phyloP scores from a whole-genome alignment of 2,797 vertebrate genomes.

The Danionella dracula region DNA sequence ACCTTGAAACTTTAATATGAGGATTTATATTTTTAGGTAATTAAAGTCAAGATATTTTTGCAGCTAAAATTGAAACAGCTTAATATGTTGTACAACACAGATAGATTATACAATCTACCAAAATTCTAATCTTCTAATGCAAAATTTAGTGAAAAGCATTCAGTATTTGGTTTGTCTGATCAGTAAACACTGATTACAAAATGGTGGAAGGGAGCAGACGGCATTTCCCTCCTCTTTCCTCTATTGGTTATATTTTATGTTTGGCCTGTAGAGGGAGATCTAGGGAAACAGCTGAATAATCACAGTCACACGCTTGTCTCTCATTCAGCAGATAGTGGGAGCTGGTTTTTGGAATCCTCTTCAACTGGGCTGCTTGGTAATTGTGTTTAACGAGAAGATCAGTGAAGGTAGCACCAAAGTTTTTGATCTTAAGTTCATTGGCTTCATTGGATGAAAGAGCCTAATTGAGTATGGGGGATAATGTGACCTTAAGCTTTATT shows the following conservation, averaged over 20 bases:
- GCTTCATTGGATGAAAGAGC: too few species aligned
- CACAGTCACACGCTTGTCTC: slow-evolving; percentile 21
- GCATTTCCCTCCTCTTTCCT: slow-evolving; percentile 61
- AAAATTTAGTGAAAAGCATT: slow-evolving; percentile 59
- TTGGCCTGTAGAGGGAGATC: slow-evolving; percentile 81
- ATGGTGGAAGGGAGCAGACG: slow-evolving; percentile 80
- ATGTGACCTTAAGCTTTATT: background rate
- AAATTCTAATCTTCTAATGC: slow-evolving; percentile 50
- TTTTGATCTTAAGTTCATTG: background rate
- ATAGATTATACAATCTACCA: slow-evolving; percentile 29
- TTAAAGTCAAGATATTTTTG: background rate
- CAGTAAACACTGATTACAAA: slow-evolving; percentile 86
- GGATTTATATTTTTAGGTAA: too few species aligned
- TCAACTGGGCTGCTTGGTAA: background rate
- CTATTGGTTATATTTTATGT: slow-evolving; percentile 66
- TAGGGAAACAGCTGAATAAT: slow-evolving; percentile 41
- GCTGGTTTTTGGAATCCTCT: background rate
- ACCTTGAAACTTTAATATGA: too few species aligned
- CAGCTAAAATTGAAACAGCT: background rate
- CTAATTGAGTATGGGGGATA: background rate
- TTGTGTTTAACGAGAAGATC: background rate
- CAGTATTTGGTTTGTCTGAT: slow-evolving; percentile 61
- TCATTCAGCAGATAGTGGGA: slow-evolving; percentile 11
- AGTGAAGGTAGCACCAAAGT: background rate
- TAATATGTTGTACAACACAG: background rate